These are phyloP conservation scores for Andrena hattorfiana DNA, from an alignment of 2,888 invertebrate genomes.

Conservation along the genomic window DNA sequence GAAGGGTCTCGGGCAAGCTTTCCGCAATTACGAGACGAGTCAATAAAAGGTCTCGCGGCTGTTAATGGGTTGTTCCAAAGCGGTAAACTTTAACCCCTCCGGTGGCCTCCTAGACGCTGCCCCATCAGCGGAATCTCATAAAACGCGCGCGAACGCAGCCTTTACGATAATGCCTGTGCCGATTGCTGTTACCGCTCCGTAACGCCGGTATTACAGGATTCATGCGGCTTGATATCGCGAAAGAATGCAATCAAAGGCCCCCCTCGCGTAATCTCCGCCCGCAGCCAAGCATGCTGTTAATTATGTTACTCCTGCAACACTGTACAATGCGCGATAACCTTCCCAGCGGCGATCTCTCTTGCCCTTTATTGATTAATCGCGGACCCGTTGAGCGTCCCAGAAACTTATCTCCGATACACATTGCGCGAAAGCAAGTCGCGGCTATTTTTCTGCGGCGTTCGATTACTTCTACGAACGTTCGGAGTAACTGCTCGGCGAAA, in stretches of 20 bases:
- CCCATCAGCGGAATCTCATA: constrained; percentile 38
- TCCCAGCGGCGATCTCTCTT: background rate
- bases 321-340: constrained; percentile 16
- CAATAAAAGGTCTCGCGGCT: constrained; percentile 46
- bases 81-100: constrained; percentile 39
- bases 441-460: background rate
- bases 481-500: background rate
- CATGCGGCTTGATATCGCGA: constrained; percentile 43
- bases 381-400: too few species aligned
- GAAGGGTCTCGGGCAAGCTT: constrained; percentile 39
- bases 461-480: background rate
- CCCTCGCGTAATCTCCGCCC: constrained; percentile 37
- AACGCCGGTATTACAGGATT: constrained; percentile 43
- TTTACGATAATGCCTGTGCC: constrained; percentile 48
- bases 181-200: constrained; percentile 34
- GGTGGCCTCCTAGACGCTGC: constrained; percentile 1
- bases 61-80: constrained; percentile 46
- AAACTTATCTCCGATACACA: background rate
- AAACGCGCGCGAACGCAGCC: constrained; percentile 37
- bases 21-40: constrained; percentile 49
- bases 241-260: constrained; percentile 48
- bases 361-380: constrained; percentile 31
- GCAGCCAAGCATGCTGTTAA: constrained; percentile 29
- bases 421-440: background rate
- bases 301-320: constrained; percentile 40